These are phyloP conservation scores for Microtus montanus DNA, from an alignment of 2,113 vertebrate species.

Conservation along the genomic window DNA sequence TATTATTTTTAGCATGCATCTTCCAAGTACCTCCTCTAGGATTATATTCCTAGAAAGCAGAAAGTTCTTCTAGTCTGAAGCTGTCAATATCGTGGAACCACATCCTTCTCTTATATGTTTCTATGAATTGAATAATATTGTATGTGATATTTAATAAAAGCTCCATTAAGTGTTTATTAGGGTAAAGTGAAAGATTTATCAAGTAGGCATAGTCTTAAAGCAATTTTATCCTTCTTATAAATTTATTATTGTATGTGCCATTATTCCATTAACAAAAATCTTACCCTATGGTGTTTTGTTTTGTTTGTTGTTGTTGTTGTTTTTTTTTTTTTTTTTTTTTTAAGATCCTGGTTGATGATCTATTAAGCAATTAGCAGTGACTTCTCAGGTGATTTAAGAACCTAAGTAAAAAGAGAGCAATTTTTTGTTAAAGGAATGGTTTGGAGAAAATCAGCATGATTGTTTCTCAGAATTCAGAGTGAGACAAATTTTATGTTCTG, in stretches of 20 bases:
- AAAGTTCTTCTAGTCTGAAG: slow-evolving; percentile 12
- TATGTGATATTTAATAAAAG: slow-evolving; percentile 43
- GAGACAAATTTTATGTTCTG: background rate
- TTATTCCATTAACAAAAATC: background rate
- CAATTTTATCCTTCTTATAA: slow-evolving; percentile 45
- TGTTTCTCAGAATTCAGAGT: background rate
- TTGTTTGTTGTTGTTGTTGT: too few species aligned
- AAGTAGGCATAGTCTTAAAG: background rate
- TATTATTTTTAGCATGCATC: slow-evolving; percentile 6
- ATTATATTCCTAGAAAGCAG: background rate
- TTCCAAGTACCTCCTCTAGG: slow-evolving; percentile 1
- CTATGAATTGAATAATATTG: slow-evolving; percentile 20
- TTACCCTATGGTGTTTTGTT: background rate
- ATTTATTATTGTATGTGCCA: slow-evolving; percentile 16
- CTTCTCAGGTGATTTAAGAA: slow-evolving; percentile 39
- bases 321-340: background rate
- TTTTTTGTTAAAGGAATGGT: background rate
- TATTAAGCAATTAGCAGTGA: background rate
- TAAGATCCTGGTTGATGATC: slow-evolving; percentile 33
- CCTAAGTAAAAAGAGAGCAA: slow-evolving; percentile 42
- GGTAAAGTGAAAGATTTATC: background rate
- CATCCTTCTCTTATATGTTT: slow-evolving; percentile 30
- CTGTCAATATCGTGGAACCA: slow-evolving; percentile 12
- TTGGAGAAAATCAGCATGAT: background rate
- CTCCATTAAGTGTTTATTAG: slow-evolving; percentile 17